Evolutionary conservation across 2,888 invertebrate species (phyloP).

Genomic region (Hyalella azteca): DNA sequence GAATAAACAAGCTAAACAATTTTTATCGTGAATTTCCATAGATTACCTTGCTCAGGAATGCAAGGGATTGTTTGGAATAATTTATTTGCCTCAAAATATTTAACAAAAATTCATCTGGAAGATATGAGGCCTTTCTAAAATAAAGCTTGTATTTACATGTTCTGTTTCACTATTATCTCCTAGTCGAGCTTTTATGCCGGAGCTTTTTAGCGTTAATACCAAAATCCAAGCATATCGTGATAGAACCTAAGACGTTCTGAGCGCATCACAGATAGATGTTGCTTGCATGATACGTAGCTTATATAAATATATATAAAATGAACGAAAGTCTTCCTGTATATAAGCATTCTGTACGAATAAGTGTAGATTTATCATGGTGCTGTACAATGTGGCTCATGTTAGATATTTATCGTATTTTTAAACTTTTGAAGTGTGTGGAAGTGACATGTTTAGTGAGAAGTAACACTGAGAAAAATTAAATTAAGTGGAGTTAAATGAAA

Average conservation of each 20-base stretch:
- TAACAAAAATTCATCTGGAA: too few species aligned
- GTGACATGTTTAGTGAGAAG: background rate
- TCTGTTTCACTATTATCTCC: background rate
- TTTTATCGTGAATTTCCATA: too few species aligned
- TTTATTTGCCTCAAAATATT: too few species aligned
- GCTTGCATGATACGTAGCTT: too few species aligned
- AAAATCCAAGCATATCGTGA: background rate
- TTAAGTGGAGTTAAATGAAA: background rate
- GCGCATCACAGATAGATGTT: background rate
- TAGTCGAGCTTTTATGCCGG: background rate
- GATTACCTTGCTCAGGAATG: too few species aligned
- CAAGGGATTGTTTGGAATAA: too few species aligned
- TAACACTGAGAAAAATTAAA: background rate
- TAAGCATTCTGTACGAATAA: background rate
- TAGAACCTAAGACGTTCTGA: background rate
- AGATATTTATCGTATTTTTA: background rate
- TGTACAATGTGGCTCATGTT: background rate
- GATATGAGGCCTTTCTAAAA: too few species aligned
- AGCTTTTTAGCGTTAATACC: background rate
- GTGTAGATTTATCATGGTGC: background rate
- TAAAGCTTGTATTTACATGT: background rate
- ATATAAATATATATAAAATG: background rate
- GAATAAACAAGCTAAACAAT: too few species aligned
- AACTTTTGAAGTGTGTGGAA: background rate
- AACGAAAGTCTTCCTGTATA: constrained; percentile 26